Percentiles rank a stretch among this genome's conserved stretches.
phyloP scores from a whole-genome alignment of 2,113 vertebrate genomes.

The Tichodroma muraria region DNA sequence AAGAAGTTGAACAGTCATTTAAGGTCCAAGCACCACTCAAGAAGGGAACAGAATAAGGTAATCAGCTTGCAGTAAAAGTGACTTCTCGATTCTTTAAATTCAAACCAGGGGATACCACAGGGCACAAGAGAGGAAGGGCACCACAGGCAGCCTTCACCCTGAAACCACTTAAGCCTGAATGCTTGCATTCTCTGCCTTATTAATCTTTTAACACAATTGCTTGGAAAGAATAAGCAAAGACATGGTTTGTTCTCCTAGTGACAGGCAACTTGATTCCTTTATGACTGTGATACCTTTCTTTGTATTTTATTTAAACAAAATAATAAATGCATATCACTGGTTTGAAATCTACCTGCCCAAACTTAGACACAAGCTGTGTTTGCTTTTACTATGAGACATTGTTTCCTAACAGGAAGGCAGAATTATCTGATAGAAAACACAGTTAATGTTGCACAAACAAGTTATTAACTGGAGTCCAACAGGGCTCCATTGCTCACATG shows the following conservation, averaged over 20 bases:
- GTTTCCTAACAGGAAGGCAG: conserved; percentile 16
- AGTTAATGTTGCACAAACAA: conserved; percentile 43
- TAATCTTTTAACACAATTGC: neutral
- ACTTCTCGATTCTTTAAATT: accelerated
- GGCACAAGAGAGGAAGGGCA: neutral
- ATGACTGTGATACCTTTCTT: neutral
- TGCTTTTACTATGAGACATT: neutral
- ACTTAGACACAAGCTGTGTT: neutral
- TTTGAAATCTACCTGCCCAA: neutral
- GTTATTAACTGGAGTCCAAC: conserved; percentile 64
- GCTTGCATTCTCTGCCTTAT: neutral
- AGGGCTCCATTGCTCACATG: conserved; percentile 51
- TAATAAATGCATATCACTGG: neutral
- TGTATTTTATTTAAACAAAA: neutral
- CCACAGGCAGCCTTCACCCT: neutral
- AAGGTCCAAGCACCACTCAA: neutral
- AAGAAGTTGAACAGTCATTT: neutral
- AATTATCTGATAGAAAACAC: conserved; percentile 46
- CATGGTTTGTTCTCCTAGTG: neutral
- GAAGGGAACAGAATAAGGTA: neutral
- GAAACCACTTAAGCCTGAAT: neutral
- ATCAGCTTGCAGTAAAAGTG: neutral
- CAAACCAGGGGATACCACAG: accelerated
- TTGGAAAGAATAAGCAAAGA: neutral
- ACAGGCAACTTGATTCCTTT: neutral